phyloP scores from a whole-genome alignment of 2,888 invertebrate genomes.

The Dasysyrphus albostriatus region DNA sequence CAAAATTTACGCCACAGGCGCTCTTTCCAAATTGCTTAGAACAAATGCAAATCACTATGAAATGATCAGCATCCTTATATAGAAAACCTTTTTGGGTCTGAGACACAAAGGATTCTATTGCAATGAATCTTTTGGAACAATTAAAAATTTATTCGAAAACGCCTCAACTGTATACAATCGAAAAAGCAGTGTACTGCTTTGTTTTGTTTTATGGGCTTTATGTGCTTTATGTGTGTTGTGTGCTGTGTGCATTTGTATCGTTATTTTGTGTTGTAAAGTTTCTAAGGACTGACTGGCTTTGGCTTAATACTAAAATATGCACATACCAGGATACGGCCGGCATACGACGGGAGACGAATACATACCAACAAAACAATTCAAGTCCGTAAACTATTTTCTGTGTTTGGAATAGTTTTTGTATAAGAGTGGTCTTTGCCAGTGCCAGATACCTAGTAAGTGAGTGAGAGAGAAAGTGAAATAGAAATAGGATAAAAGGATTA shows the following conservation, averaged over 20 bases:
- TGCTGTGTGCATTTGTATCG: not conserved
- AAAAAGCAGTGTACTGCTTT: conserved; percentile 16
- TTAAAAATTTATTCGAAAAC: conserved; percentile 35
- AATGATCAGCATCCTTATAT: conserved; percentile 7
- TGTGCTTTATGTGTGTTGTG: not conserved
- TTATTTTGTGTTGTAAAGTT: conserved; percentile 6
- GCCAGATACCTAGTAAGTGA: too few species aligned
- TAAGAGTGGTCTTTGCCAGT: not conserved
- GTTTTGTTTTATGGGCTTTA: conserved; percentile 4
- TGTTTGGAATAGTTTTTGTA: conserved; percentile 4
- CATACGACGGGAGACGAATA: not conserved
- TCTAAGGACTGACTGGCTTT: not conserved
- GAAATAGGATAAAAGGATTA: conserved; percentile 35
- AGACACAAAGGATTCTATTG: conserved; percentile 2
- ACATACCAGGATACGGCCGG: not conserved
- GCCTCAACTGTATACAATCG: not conserved
- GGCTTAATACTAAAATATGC: conserved; percentile 10
- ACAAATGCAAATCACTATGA: conserved; percentile 28
- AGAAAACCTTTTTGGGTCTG: not conserved
- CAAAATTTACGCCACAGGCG: conserved; percentile 8
- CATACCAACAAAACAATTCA: conserved; percentile 14
- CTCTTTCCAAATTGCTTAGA: conserved; percentile 10
- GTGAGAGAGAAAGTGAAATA: not conserved
- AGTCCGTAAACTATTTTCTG: conserved; percentile 33
- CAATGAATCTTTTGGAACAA: conserved; percentile 30